Base-by-base conservation (phyloP, 2,113 vertebrate genomes). In the Mobula hypostoma region DNA sequence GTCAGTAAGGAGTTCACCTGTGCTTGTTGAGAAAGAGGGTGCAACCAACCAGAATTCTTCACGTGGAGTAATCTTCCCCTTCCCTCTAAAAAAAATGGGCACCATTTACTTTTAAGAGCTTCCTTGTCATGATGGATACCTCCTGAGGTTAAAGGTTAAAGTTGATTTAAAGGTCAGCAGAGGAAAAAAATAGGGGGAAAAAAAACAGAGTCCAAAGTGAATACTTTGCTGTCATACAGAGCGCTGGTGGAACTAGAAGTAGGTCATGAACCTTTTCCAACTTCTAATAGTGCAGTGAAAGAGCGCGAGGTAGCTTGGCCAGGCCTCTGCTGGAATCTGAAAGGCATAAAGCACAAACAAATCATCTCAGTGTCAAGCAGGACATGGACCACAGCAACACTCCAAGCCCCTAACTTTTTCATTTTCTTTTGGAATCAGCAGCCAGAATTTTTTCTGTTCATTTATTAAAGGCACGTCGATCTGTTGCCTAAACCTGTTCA, bases 21-120 rank as follows among this genome's bases (percentile, higher is more conserved):
- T 97, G 97, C 97, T 96, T 97, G 96, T 94, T 96, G 97, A 97
- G 96, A 97, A 98, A 97, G 97, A 96, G 97, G 95, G 97, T 96
- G 95, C 96, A 96, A 96, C 96, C 95, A 96, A 96, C 96, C 70
- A 48, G 68, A 97, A 97, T 98, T 97, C 97, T 97, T 97, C 97
- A 97, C 96, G 95, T 95, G 96, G 98, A 98, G 97, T 97, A 98
- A 97, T 97, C 97, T 98, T 95, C 96, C 95, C 97, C 96, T 94
- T 91, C 87, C 94, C 95, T 95, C 95, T 97, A 70, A 93, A 40
- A 98, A 76, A 98, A 98, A 98, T 97, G 96, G 98, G 97, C 98
- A 98, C 97, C 97, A 98, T 99, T 99, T 99, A 98, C 98, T 98
- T 98, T 98, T 98, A 99, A 98, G 98, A 98, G 98, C 97, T 97